Percentiles rank a stretch among this genome's conserved stretches.
Conservation (phyloP, 2,113 vertebrate species). For the Herpailurus yagouaroundi region DNA sequence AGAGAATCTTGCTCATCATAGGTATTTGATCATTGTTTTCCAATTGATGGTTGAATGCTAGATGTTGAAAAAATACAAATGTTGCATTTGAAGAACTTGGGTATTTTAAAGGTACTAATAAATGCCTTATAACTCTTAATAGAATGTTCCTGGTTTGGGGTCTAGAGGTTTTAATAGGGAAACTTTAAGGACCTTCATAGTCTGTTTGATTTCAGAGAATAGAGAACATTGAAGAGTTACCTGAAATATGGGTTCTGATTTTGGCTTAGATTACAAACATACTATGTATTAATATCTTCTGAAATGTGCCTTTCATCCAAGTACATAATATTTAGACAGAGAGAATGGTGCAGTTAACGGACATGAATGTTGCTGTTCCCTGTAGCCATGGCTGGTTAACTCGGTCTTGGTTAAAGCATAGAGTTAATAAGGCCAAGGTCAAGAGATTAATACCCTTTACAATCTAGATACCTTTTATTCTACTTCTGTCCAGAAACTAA, state of each 20-base stretch:
- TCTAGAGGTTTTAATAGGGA: neutral
- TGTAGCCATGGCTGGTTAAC: neutral
- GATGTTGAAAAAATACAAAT: neutral
- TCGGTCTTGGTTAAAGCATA: neutral
- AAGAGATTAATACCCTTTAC: constrained; percentile 21
- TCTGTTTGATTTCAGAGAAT: constrained; percentile 7
- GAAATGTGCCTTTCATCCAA: constrained; percentile 3
- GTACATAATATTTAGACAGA: constrained; percentile 18
- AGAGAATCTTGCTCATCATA: neutral
- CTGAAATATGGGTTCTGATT: constrained; percentile 26
- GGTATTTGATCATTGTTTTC: neutral
- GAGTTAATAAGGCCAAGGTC: constrained; percentile 22
- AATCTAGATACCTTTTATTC: neutral
- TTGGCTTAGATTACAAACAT: constrained; percentile 22
- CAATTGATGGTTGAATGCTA: neutral
- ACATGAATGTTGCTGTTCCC: neutral
- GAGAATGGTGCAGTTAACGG: constrained; percentile 17
- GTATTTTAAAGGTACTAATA: neutral
- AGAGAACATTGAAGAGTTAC: constrained; percentile 6
- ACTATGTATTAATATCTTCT: neutral
- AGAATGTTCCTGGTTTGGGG: neutral
- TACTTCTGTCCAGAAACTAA: constrained; percentile 1
- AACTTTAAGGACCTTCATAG: neutral
- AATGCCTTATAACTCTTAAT: neutral
- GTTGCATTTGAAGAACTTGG: neutral